phyloP scores from a whole-genome alignment of 2,888 invertebrate species.

The Cheilosia vulpina region DNA sequence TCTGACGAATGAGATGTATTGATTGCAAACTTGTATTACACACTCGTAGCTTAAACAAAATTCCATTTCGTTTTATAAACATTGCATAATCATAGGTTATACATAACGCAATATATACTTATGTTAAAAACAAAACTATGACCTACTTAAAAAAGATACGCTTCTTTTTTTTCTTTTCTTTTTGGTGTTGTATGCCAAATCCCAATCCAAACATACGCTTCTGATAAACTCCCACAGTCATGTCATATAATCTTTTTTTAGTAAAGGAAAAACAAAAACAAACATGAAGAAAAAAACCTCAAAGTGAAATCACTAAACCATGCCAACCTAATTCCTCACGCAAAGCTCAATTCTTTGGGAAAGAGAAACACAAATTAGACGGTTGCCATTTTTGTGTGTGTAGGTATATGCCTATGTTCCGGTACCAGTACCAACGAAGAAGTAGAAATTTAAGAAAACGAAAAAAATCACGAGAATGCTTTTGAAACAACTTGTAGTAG shows the following conservation, averaged over 20 bases:
- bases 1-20: too few relatives aligned
- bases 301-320: constrained; percentile 53
- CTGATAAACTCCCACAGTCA: constrained; percentile 24
- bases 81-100: neutral
- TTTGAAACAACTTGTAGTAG: neutral
- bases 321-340: constrained; percentile 50
- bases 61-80: neutral
- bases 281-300: constrained; percentile 19
- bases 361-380: constrained; percentile 53
- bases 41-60: neutral
- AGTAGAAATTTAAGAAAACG: constrained; percentile 30
- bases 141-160: neutral
- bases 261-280: neutral
- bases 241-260: constrained; percentile 32
- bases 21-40: neutral
- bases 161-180: neutral
- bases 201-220: constrained; percentile 7
- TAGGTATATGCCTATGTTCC: neutral
- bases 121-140: constrained; percentile 7
- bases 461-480: constrained; percentile 22
- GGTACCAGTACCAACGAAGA: constrained; percentile 10
- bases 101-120: neutral
- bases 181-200: neutral
- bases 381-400: constrained; percentile 19
- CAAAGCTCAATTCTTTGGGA: constrained; percentile 35